phyloP scores from a whole-genome alignment of 2,113 vertebrate genomes.

The Forbesichthys agassizii region DNA sequence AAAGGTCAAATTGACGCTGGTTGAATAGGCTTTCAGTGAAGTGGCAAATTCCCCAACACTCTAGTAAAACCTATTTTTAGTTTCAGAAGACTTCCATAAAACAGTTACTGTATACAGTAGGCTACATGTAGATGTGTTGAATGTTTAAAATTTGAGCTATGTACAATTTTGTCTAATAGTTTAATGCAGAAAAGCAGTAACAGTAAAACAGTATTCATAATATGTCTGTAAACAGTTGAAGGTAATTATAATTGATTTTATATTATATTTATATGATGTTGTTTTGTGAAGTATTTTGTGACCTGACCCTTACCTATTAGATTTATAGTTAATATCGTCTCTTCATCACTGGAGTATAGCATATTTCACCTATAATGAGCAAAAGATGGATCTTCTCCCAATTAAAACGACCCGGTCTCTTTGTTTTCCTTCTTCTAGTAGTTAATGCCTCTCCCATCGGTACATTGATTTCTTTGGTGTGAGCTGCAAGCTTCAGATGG shows the following conservation, averaged over 20 bases:
- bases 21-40: slow-evolving; percentile 66
- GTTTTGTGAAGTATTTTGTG: neutral
- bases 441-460: slow-evolving; percentile 53
- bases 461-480: slow-evolving; percentile 66
- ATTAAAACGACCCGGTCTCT: neutral
- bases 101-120: too few relatives aligned
- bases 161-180: too few relatives aligned
- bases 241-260: too few relatives aligned
- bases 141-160: too few relatives aligned
- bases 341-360: neutral
- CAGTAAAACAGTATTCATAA: neutral
- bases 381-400: neutral
- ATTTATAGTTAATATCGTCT: neutral
- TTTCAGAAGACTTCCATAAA: too few relatives aligned
- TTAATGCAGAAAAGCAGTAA: too few relatives aligned
- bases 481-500: slow-evolving; percentile 43
- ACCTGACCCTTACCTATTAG: slow-evolving; percentile 9
- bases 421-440: slow-evolving; percentile 38
- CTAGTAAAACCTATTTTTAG: neutral
- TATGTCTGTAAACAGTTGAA: neutral
- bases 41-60: neutral
- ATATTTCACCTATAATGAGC: slow-evolving; percentile 7
- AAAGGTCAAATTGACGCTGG: slow-evolving; percentile 61
- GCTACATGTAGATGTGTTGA: too few relatives aligned
- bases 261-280: neutral